Percentiles rank a stretch among this genome's conserved stretches.
phyloP scores from a whole-genome alignment of 2,888 invertebrate genomes.

The Spialia ferax region DNA sequence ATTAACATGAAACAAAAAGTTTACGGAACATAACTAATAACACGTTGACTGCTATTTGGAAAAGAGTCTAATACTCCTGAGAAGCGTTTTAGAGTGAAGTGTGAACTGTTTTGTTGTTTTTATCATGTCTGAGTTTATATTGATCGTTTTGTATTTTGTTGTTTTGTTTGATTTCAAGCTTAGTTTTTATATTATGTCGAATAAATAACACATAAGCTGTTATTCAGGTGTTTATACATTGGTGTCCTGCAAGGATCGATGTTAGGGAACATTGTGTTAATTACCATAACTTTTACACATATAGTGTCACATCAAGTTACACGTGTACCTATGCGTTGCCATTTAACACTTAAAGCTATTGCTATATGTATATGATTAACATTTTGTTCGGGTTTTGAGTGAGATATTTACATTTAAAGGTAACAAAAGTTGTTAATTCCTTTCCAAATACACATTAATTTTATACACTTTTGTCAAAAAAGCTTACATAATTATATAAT shows the following conservation, averaged over 20 bases:
- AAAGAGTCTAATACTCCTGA: slow-evolving; percentile 82
- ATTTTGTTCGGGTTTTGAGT: slow-evolving; percentile 67
- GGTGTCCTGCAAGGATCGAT: slow-evolving; percentile 67
- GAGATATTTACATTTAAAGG: slow-evolving; percentile 50
- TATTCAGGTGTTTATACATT: slow-evolving; percentile 50
- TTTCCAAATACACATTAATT: not conserved
- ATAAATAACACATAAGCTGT: slow-evolving; percentile 54
- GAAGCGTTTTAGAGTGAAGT: slow-evolving; percentile 81
- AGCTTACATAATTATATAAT: no score
- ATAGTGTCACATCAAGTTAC: slow-evolving; percentile 60
- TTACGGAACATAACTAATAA: slow-evolving; percentile 79
- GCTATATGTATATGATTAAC: slow-evolving; percentile 53
- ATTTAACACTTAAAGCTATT: slow-evolving; percentile 84
- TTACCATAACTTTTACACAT: slow-evolving; percentile 50
- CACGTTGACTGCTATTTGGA: slow-evolving; percentile 81
- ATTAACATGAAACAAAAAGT: slow-evolving; percentile 67
- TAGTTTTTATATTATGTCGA: slow-evolving; percentile 47
- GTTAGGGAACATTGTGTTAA: slow-evolving; percentile 56
- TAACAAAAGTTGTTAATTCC: not conserved
- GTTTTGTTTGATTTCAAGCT: slow-evolving; percentile 47
- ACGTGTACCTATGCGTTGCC: slow-evolving; percentile 74
- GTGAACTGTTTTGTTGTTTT: slow-evolving; percentile 66
- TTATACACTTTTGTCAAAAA: no score
- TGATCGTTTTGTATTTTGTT: slow-evolving; percentile 54
- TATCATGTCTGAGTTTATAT: slow-evolving; percentile 39